phyloP scores from a whole-genome alignment of 2,113 vertebrate species.

The Xiphorhynchus elegans region DNA sequence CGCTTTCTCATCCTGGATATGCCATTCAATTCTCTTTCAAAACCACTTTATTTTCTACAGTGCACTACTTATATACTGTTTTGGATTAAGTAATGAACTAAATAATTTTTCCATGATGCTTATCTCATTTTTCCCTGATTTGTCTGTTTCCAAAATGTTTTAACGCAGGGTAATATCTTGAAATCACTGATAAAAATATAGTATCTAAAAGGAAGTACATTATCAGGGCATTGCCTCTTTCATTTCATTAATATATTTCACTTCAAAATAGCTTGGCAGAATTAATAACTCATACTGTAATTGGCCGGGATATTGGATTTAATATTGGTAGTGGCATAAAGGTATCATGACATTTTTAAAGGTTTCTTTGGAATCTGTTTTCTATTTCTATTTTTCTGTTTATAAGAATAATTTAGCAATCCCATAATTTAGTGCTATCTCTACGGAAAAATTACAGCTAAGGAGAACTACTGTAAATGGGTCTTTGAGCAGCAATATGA shows the following conservation, averaged over 20 bases:
- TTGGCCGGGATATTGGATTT: background rate
- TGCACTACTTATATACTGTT: background rate
- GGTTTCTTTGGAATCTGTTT: background rate
- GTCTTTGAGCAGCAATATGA: background rate
- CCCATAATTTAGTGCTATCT: background rate
- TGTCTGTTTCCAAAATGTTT: background rate
- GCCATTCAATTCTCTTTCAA: background rate
- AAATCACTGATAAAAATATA: background rate
- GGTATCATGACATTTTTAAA: background rate
- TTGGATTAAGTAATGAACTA: background rate
- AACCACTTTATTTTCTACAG: background rate
- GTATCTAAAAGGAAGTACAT: background rate
- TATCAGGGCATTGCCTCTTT: background rate
- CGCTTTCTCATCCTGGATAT: background rate
- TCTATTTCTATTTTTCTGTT: background rate
- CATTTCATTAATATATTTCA: background rate
- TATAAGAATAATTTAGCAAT: background rate
- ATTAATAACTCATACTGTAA: background rate
- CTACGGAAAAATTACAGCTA: background rate
- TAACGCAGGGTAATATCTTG: background rate
- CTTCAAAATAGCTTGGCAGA: background rate
- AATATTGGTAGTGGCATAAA: background rate
- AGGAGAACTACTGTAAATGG: background rate
- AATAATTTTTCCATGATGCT: background rate
- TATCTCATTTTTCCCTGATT: background rate